These are phyloP conservation scores for Myiotriccus ornatus DNA, from an alignment of 2,797 vertebrate species.

Conservation along the genomic window DNA sequence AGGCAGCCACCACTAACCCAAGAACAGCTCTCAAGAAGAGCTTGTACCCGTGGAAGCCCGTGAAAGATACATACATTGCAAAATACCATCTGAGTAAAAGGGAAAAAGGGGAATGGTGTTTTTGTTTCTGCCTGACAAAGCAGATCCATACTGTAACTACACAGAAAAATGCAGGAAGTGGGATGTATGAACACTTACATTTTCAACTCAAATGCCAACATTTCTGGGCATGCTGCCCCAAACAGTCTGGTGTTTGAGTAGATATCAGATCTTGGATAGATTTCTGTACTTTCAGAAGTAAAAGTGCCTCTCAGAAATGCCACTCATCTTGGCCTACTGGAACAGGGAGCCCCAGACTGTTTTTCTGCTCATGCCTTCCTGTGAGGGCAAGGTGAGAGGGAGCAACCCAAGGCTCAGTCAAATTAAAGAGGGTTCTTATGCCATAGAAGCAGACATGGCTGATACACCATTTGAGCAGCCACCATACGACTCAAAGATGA, in stretches of 20 bases:
- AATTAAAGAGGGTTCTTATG: background rate
- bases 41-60: constrained; percentile 77
- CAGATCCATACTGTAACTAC: background rate
- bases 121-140: background rate
- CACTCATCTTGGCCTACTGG: background rate
- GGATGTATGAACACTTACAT: background rate
- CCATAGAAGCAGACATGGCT: background rate
- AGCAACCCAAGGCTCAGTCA: background rate
- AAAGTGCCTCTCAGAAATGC: background rate
- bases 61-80: constrained; percentile 82
- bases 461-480: background rate
- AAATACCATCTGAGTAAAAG: constrained; percentile 80
- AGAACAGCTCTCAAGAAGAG: constrained; percentile 80
- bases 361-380: background rate
- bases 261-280: background rate
- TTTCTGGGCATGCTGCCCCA: background rate
- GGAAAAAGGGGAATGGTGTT: background rate
- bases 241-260: background rate
- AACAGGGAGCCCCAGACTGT: background rate
- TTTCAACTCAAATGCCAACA: constrained; percentile 16
- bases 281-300: background rate
- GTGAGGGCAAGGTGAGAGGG: background rate
- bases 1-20: constrained; percentile 81
- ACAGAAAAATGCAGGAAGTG: background rate
- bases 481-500: background rate